A percentile compares a stretch with the other conserved stretches of the same genome.
Conservation (phyloP, 53 echinoderm and acorn worm genomes). For the Holothuria leucospilota region DNA sequence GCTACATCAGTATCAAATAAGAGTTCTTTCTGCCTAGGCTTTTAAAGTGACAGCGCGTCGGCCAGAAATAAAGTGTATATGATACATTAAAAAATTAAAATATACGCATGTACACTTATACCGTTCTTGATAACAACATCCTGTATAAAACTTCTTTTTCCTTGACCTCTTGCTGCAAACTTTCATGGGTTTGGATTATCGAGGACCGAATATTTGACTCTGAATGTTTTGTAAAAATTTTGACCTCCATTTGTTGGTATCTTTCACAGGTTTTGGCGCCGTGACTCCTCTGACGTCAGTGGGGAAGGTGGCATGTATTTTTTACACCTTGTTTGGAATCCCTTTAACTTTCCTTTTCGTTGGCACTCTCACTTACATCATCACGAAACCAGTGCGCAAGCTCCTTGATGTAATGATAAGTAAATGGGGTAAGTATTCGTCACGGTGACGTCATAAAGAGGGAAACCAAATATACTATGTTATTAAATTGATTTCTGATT, state of each 20-base stretch:
- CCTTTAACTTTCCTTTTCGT: slow-evolving; percentile 93
- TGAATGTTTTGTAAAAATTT: too few species aligned
- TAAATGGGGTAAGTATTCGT: slow-evolving; percentile 74
- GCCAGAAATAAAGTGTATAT: too few species aligned
- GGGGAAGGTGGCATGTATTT: slow-evolving; percentile 78
- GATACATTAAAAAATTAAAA: too few species aligned
- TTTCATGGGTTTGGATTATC: too few species aligned
- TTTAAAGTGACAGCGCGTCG: too few species aligned
- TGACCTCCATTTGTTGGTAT: neutral
- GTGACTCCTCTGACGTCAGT: slow-evolving; percentile 80
- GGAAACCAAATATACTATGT: neutral
- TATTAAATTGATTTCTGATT: neutral
- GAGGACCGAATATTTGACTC: too few species aligned
- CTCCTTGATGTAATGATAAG: slow-evolving; percentile 73
- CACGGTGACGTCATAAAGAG: neutral
- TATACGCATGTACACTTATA: too few species aligned
- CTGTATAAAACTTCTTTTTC: too few species aligned
- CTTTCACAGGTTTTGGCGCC: slow-evolving; percentile 83
- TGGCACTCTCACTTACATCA: slow-evolving; percentile 74
- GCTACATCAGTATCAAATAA: too few species aligned
- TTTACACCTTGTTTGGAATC: slow-evolving; percentile 87
- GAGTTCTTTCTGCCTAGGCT: too few species aligned
- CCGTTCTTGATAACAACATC: too few species aligned
- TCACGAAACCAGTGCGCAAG: slow-evolving; percentile 78
- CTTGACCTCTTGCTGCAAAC: too few species aligned